Conservation (phyloP, 2,113 vertebrate genomes). For the Phaetusa simplex region DNA sequence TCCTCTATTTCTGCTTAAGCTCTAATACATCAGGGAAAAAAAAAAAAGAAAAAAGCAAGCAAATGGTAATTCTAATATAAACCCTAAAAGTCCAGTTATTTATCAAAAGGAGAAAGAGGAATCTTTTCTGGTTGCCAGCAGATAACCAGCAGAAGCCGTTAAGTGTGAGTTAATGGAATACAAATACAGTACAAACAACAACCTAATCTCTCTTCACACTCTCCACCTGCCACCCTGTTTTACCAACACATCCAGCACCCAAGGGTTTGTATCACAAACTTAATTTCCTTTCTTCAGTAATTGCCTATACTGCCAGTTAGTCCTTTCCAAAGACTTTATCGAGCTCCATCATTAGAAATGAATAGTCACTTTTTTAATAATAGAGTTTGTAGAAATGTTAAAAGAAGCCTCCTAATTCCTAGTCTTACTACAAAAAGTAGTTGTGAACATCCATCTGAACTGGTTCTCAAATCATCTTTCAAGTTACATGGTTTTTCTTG, state of each 20-base stretch:
- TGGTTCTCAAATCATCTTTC: background rate
- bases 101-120: background rate
- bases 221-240: background rate
- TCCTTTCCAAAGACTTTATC: background rate
- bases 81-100: background rate
- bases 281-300: background rate
- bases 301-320: background rate
- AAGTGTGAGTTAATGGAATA: background rate
- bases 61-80: background rate
- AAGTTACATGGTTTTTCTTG: background rate
- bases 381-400: background rate
- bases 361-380: background rate
- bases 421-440: background rate
- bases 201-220: background rate
- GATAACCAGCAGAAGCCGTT: background rate
- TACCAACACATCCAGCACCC: background rate
- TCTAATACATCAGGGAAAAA: background rate
- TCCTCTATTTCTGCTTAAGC: background rate
- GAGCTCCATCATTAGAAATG: background rate
- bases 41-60: background rate
- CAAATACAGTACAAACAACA: background rate
- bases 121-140: background rate
- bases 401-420: background rate
- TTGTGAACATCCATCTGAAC: background rate
- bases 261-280: background rate